Evolutionary conservation across 2,797 vertebrate species (phyloP).

Genomic region (Babyrousa celebensis): DNA sequence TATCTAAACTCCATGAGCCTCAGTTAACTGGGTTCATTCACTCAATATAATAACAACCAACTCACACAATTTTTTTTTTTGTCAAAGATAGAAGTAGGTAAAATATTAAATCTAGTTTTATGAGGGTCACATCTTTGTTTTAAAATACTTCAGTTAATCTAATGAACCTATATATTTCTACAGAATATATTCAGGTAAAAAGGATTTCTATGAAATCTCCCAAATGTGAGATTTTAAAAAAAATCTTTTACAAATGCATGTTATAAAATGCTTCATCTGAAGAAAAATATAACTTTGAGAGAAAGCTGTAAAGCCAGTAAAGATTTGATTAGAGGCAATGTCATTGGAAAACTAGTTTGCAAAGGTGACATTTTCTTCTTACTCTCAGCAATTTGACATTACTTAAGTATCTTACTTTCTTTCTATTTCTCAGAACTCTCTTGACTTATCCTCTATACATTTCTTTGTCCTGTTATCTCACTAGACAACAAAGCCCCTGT

Average conservation of each 20-base stretch:
- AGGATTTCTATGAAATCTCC: background rate
- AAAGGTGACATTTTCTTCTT: constrained; percentile 48
- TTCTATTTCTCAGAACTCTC: constrained; percentile 49
- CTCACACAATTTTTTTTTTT: background rate
- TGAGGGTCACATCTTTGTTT: constrained; percentile 23
- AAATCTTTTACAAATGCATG: constrained; percentile 28
- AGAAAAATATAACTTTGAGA: constrained; percentile 19
- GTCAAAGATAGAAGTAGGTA: background rate
- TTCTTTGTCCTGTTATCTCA: constrained; percentile 71
- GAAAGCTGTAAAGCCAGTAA: constrained; percentile 21
- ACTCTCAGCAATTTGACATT: constrained; percentile 60
- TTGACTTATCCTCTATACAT: background rate
- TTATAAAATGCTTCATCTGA: background rate
- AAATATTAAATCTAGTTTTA: constrained; percentile 61
- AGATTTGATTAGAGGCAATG: constrained; percentile 13
- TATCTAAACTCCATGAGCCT: background rate
- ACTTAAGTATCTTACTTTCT: constrained; percentile 50
- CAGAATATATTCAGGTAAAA: constrained; percentile 22
- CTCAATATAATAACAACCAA: background rate
- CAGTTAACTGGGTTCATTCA: background rate
- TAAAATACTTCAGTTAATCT: constrained; percentile 22
- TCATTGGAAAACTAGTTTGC: constrained; percentile 54
- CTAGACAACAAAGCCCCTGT: constrained; percentile 58
- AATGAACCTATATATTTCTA: background rate
- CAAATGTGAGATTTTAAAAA: background rate